Evolutionary conservation across 2,888 invertebrate species (phyloP).

Genomic region (Archips xylosteana): DNA sequence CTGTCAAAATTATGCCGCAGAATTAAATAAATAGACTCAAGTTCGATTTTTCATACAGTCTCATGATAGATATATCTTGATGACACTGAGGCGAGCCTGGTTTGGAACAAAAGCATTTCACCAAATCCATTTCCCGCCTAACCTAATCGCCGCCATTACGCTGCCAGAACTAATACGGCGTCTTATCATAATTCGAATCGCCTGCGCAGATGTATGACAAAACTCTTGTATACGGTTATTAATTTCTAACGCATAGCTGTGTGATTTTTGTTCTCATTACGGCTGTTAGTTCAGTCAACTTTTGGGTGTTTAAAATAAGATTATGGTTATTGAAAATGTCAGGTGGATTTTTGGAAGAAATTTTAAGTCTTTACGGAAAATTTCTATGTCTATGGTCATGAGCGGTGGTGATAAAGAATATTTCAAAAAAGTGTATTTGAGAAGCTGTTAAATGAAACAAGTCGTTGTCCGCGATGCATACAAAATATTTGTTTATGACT

Average conservation of each 20-base stretch:
- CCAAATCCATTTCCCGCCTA: conserved; percentile 44
- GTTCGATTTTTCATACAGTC: no score
- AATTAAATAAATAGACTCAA: no score
- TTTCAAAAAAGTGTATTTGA: no score
- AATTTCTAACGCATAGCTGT: conserved; percentile 73
- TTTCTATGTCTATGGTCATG: neutral
- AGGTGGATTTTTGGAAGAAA: neutral
- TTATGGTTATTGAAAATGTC: conserved; percentile 23
- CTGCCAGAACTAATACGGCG: conserved; percentile 83
- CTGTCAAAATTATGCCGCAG: no score
- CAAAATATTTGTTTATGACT: no score
- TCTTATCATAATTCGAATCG: conserved; percentile 85
- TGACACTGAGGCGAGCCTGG: neutral
- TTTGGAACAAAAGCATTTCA: conserved; percentile 29
- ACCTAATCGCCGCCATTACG: conserved; percentile 79
- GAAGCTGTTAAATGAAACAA: no score
- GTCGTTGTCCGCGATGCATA: no score
- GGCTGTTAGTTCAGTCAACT: conserved; percentile 68
- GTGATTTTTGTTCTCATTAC: conserved; percentile 64
- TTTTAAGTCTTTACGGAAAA: neutral
- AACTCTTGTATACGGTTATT: conserved; percentile 83
- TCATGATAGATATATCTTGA: neutral
- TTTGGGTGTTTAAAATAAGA: conserved; percentile 42
- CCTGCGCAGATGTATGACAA: conserved; percentile 82
- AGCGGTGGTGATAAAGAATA: no score